A percentile compares a stretch with the other conserved stretches of the same genome.
phyloP scores from a whole-genome alignment of 2,797 vertebrate genomes.

The Sciurus carolinensis region DNA sequence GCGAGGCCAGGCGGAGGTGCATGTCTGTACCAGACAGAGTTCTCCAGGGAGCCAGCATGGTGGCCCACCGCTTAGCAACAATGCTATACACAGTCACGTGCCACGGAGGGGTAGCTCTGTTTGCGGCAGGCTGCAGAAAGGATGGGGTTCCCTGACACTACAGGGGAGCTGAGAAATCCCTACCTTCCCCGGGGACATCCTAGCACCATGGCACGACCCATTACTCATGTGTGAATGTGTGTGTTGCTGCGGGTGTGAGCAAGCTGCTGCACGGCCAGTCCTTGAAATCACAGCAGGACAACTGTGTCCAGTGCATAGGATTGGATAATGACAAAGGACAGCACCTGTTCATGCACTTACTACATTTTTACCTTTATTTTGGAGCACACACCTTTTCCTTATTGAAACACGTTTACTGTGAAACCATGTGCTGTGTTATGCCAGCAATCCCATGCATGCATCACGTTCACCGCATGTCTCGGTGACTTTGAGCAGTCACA shows the following conservation, averaged over 20 bases:
- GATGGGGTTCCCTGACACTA: too few relatives aligned
- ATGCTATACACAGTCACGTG: too few relatives aligned
- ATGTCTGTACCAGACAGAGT: neutral
- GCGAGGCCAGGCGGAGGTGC: neutral
- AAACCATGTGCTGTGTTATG: neutral
- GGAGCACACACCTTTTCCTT: neutral
- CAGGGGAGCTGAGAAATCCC: too few relatives aligned
- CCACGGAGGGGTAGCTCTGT: too few relatives aligned
- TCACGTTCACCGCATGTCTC: neutral
- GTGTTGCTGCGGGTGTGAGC: neutral
- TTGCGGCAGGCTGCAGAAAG: neutral
- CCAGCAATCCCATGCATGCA: too few relatives aligned
- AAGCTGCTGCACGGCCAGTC: neutral
- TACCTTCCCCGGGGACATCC: too few relatives aligned
- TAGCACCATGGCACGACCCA: too few relatives aligned
- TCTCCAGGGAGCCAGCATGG: neutral
- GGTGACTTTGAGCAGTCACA: neutral
- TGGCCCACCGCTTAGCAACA: fast-evolving
- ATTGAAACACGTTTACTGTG: neutral
- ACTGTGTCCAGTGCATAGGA: too few relatives aligned
- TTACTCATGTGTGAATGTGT: too few relatives aligned
- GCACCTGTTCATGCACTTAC: neutral
- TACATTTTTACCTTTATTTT: neutral
- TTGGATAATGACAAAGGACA: too few relatives aligned
- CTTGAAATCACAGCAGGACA: neutral